phyloP scores from a whole-genome alignment of 2,888 invertebrate genomes.

The Prionchulus punctatus region DNA sequence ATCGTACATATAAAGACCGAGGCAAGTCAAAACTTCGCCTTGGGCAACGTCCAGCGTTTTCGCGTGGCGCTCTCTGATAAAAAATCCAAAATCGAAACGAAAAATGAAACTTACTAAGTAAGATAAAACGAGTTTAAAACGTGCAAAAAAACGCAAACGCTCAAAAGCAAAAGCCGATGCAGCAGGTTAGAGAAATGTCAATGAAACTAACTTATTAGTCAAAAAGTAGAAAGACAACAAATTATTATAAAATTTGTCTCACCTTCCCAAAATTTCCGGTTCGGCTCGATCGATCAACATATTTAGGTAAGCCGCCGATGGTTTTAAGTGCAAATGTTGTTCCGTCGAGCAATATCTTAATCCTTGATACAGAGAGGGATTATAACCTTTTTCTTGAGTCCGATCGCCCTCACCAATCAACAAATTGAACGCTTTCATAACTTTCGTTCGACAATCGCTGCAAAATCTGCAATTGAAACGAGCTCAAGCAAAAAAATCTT shows the following conservation, averaged over 20 bases:
- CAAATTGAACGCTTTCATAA: constrained; percentile 64
- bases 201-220: too few species aligned
- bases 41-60: constrained; percentile 92
- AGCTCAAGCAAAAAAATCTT: not conserved
- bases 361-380: constrained; percentile 65
- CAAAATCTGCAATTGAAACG: constrained; percentile 48
- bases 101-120: not conserved
- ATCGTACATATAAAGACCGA: constrained; percentile 81
- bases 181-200: too few species aligned
- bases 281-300: constrained; percentile 73
- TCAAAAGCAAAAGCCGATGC: too few species aligned
- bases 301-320: constrained; percentile 71
- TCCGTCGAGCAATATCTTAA: constrained; percentile 68
- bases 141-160: too few species aligned
- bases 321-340: constrained; percentile 69
- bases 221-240: too few species aligned
- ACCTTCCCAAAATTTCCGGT: constrained; percentile 72
- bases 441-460: constrained; percentile 79
- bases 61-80: constrained; percentile 62
- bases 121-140: too few species aligned
- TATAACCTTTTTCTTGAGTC: constrained; percentile 71
- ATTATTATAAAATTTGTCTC: too few species aligned
- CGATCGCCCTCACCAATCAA: constrained; percentile 56
- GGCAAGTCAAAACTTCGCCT: constrained; percentile 82
- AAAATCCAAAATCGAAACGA: not conserved